Base-by-base conservation (phyloP, 2,113 vertebrate genomes). In the Eulacestoma nigropectus region DNA sequence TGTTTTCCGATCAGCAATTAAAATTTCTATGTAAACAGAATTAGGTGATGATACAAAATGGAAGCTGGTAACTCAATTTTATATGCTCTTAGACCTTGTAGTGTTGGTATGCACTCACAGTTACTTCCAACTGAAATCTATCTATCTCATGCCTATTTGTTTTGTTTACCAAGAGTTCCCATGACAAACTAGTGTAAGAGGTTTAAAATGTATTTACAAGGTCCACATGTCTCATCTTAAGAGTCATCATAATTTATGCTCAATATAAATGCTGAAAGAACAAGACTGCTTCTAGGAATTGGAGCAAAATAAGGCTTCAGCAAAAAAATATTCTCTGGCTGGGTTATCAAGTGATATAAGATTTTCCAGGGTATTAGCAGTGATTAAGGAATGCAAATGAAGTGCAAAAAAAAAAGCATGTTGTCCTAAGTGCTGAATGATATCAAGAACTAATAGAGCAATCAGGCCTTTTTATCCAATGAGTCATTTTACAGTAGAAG, bases 341-440 rank as follows among this genome's bases (percentile, higher is more conserved):
- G 84, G 17, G 19, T 84, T 56, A 50, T 88, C 78, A 88, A 91
- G 29, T 50, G 29, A 26, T 53, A 1, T 50, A 73, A 67, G 37
- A 73, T 49, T 87, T 88, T 81, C n/a, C 72, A 96, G 81, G 46
- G 41, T 42, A 50, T 72, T 90, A 95, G 78, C 56, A 75, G 44
- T 81, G 88, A 83, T 90, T 92, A 96, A 39, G 33, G 41, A 92
- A 94, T 95, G 74, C 73, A 91, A 87, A 93, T 3, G 2, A 80
- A 85, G n/a, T 57, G 37, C 41, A 57, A 33, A 84, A 90, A 39
- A 39, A 77, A 95, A 81, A 59, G 16, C 57, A 84, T 89, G 63
- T 84, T 84, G 62, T 64, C 23, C 17, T 56, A 44, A 81, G 69
- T 89, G 84, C 50, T 89, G 53, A 82, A 64, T 80, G 49, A 73